Conservation (phyloP, 2,888 invertebrate species). For the Cantharis lateralis region DNA sequence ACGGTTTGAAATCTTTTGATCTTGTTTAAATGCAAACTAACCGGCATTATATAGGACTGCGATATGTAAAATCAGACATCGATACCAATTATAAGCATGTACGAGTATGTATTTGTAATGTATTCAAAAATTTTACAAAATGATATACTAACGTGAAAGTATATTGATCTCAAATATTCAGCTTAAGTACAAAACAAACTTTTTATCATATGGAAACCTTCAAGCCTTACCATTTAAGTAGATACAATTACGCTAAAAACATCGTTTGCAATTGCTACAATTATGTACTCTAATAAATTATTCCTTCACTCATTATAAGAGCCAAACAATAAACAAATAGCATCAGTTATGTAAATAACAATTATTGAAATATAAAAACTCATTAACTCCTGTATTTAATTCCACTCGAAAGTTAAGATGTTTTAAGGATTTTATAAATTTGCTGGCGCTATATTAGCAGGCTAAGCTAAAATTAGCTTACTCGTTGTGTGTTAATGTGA, state of each 20-base stretch:
- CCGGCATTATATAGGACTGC: slow-evolving; percentile 35
- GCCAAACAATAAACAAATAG: background rate
- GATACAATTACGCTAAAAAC: background rate
- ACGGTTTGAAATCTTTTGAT: slow-evolving; percentile 41
- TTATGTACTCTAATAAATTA: background rate
- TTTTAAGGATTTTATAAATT: background rate
- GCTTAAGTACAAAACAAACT: background rate
- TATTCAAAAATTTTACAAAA: slow-evolving; percentile 35
- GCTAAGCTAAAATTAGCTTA: background rate
- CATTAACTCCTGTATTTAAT: background rate
- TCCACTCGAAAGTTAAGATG: background rate
- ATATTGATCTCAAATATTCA: slow-evolving; percentile 31
- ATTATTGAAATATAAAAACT: background rate
- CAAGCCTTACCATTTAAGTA: background rate
- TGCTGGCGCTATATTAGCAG: background rate
- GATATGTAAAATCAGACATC: slow-evolving; percentile 35
- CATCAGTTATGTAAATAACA: background rate
- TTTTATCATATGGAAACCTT: background rate
- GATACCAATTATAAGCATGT: slow-evolving; percentile 42
- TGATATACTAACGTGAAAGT: slow-evolving; percentile 34
- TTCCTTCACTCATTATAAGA: background rate
- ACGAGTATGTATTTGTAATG: slow-evolving; percentile 37
- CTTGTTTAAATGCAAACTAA: slow-evolving; percentile 42
- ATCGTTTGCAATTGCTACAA: background rate
- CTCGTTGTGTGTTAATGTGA: background rate